Base-by-base conservation (phyloP, 2,888 invertebrate species). In the Pachymerium ferrugineum region DNA sequence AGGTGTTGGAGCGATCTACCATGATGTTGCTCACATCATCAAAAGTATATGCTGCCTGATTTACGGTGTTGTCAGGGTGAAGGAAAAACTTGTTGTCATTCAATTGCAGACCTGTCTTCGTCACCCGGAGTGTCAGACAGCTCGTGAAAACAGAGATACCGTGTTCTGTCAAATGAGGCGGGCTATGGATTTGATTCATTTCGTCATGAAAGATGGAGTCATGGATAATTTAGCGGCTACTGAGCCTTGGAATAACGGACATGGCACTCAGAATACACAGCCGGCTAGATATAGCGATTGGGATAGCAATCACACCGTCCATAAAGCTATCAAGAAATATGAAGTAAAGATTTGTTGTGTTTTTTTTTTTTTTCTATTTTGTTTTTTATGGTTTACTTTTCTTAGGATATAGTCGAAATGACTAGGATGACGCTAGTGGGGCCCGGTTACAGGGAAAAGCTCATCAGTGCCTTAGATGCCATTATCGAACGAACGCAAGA, bases 151-250 rank as follows among this genome's bases (percentile, higher is more conserved):
- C 83, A 88, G 98, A 8, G 97, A 98, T 83, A 97, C 97, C 0
- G 97, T 99, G 68, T 98, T 98, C 85, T 94, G 94, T 82, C 96
- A 97, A 84, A 98, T 98, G 92, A 87, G 97, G 76, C 88, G 95
- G 77, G 96, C 98, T 28, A 93, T 98, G 90, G 97, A 98, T 85
- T 88, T 97, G 77, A 94, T 99, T 79, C 97, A 97, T 84, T 94
- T 93, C 83, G 96, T 98, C 75, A 94, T 97, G 69, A 93, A 96
- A 80, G 97, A 98, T 83, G 97, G 97, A n/a, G 90, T 96, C 54
- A 85, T 91, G 81, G 87, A 88, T 80, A 73, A 72, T 22, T 85
- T 86, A 3, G 80, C 79, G 33, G 78, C 80, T 10, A 35, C 33
- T 10, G 75, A 75, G 6, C 70, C 73, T 16, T 74, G 72, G 70